phyloP scores from a whole-genome alignment of 1,140 invertebrate species.

The Trachymyrmex cornetzi region DNA sequence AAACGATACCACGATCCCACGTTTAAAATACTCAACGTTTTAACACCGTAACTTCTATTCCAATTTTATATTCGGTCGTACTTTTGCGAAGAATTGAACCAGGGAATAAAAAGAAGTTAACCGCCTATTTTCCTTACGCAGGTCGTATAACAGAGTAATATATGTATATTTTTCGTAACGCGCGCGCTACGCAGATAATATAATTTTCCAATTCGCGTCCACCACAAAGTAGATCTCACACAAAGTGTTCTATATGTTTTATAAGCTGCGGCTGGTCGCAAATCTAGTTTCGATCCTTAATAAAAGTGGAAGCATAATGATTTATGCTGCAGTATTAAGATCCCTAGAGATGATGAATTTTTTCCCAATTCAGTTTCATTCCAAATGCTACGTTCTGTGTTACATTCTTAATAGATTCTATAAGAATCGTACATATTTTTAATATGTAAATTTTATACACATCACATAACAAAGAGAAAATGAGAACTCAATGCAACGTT shows the following conservation, averaged over 20 bases:
- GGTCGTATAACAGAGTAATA: conserved; percentile 44
- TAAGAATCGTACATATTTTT: too few species aligned
- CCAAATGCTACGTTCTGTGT: not conserved
- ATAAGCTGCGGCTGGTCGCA: not conserved
- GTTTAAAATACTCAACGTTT: conserved; percentile 37
- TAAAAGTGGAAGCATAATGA: not conserved
- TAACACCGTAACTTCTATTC: conserved; percentile 19
- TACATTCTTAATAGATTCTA: not conserved
- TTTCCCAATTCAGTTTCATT: not conserved
- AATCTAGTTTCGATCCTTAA: conserved; percentile 4
- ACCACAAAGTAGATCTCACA: conserved; percentile 12
- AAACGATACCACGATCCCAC: conserved; percentile 13
- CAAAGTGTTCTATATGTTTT: conserved; percentile 43
- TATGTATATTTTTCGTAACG: conserved; percentile 22
- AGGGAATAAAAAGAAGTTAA: not conserved
- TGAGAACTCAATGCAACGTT: not conserved
- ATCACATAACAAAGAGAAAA: not conserved
- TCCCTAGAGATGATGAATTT: not conserved
- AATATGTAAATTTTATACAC: too few species aligned
- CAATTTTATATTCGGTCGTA: conserved; percentile 1
- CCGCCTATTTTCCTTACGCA: conserved; percentile 19
- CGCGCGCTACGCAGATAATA: not conserved
- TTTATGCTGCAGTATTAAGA: not conserved
- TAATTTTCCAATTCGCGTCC: conserved; percentile 20
- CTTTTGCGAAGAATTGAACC: not conserved